A percentile compares a stretch with the other conserved stretches of the same genome.
Evolutionary conservation across 2,113 vertebrate species (phyloP).

Genomic region (Alosa alosa): DNA sequence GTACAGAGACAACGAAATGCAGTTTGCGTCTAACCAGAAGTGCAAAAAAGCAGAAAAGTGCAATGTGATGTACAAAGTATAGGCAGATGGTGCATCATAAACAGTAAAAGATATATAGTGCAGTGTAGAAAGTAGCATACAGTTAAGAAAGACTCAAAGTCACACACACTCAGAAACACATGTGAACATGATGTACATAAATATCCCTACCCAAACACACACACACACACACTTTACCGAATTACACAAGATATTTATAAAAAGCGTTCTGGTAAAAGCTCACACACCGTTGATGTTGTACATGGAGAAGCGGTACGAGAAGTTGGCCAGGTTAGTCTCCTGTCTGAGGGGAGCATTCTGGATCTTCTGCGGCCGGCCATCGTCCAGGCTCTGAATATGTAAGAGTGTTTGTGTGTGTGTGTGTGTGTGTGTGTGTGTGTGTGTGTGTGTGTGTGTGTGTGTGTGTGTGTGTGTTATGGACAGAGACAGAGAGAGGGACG

Average conservation of each 20-base stretch:
- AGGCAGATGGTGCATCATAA: too few species aligned
- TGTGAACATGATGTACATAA: too few species aligned
- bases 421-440: background rate
- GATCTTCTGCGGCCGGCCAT: conserved; percentile 83
- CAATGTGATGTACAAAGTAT: too few species aligned
- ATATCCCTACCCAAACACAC: background rate
- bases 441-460: background rate
- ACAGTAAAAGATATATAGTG: too few species aligned
- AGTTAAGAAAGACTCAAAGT: background rate
- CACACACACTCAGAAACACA: background rate
- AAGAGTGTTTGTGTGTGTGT: background rate
- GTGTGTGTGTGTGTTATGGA: background rate
- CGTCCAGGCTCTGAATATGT: conserved; percentile 84
- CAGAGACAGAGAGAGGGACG: background rate
- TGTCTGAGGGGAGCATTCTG: conserved; percentile 92
- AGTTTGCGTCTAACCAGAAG: too few species aligned
- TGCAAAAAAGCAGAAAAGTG: too few species aligned
- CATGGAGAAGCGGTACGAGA: conserved; percentile 99
- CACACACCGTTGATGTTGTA: conserved; percentile 77
- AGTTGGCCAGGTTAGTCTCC: conserved; percentile 97
- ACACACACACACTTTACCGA: too few species aligned
- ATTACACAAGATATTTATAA: too few species aligned
- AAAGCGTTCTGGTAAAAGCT: too few species aligned
- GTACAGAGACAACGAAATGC: too few species aligned
- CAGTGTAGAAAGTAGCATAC: too few species aligned